Evolutionary conservation across 1,140 invertebrate genomes (phyloP).

Genomic region (Hyposmocoma kahamanoa): DNA sequence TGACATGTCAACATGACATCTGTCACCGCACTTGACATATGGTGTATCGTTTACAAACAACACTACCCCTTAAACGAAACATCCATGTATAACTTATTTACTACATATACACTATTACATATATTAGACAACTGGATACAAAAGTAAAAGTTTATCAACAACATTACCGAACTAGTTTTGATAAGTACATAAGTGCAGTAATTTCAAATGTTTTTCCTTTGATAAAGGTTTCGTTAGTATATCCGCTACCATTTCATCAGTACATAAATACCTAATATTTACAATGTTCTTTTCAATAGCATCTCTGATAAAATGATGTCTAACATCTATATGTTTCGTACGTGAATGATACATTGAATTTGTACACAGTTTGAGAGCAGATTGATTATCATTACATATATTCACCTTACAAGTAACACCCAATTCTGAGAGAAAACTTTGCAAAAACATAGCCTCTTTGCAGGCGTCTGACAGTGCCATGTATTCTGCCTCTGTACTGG

Average conservation of each 20-base stretch:
- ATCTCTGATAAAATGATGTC: conserved; percentile 17
- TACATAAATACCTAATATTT: conserved; percentile 8
- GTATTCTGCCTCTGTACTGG: conserved; percentile 56
- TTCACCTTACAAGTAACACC: not conserved
- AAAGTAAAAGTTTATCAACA: too few species aligned
- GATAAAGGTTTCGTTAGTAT: conserved; percentile 13
- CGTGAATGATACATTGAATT: conserved; percentile 12
- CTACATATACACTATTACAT: too few species aligned
- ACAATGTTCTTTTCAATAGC: not conserved
- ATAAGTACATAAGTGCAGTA: too few species aligned
- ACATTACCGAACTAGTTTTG: too few species aligned
- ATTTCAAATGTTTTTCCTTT: not conserved
- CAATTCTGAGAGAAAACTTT: not conserved
- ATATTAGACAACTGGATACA: too few species aligned
- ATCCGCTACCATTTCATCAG: conserved; percentile 12
- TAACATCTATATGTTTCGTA: conserved; percentile 18
- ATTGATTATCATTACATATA: conserved; percentile 15
- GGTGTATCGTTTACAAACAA: too few species aligned
- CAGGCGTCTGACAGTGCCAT: conserved; percentile 31
- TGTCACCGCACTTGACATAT: too few species aligned
- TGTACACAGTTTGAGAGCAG: conserved; percentile 7
- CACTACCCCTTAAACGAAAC: too few species aligned
- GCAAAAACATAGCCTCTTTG: conserved; percentile 8
- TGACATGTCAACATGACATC: too few species aligned
- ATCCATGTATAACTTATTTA: too few species aligned